Percentiles rank a stretch among this genome's conserved stretches.
These are phyloP conservation scores for Lontra canadensis DNA, from an alignment of 2,113 vertebrate species.

Conservation along the genomic window DNA sequence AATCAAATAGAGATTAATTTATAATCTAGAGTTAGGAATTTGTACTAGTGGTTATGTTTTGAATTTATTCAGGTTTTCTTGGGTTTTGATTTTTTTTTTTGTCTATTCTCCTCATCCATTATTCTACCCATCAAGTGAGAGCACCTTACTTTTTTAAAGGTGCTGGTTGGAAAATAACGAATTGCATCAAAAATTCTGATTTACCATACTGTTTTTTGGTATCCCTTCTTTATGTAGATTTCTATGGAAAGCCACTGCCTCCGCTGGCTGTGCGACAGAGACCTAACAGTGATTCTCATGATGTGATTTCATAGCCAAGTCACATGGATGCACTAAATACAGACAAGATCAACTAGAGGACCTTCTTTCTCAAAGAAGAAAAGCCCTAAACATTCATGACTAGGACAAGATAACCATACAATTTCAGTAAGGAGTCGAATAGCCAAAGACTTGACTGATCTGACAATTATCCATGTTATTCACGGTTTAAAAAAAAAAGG, in stretches of 20 bases:
- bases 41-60: background rate
- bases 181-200: background rate
- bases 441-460: background rate
- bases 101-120: background rate
- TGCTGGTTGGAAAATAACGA: background rate
- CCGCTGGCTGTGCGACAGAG: conserved; percentile 81
- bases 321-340: background rate
- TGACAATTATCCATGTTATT: conserved; percentile 65
- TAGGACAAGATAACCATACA: background rate
- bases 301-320: conserved; percentile 81
- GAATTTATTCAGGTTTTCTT: conserved; percentile 18
- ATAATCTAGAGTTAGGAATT: background rate
- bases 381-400: background rate
- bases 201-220: conserved; percentile 31
- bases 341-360: background rate
- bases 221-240: conserved; percentile 80
- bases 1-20: conserved; percentile 15
- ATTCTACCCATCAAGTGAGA: background rate
- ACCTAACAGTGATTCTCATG: conserved; percentile 85
- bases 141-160: conserved; percentile 25
- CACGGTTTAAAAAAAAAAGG: conserved; percentile 28
- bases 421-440: conserved; percentile 16
- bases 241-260: conserved; percentile 86
- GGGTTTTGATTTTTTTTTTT: background rate
- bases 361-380: conserved; percentile 46